Conservation (phyloP, 2,797 vertebrate genomes). For the Monodelphis domestica region DNA sequence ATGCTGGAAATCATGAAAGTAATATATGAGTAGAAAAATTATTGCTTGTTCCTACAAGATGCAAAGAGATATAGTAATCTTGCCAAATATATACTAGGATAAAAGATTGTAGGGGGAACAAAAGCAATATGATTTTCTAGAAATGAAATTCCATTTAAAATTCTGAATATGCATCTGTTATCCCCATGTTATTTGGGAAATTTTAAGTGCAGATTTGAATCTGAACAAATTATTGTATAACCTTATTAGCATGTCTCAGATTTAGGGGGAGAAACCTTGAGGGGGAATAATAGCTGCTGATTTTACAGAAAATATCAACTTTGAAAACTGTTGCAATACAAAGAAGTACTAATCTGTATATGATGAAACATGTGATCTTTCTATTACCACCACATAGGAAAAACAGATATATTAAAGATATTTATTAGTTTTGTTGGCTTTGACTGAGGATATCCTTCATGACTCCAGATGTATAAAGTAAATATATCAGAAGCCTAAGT, state of each 20-base stretch:
- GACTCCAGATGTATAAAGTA: not conserved
- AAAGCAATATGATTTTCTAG: not conserved
- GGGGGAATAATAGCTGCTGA: conserved; percentile 18
- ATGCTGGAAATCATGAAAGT: conserved; percentile 2
- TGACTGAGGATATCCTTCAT: not conserved
- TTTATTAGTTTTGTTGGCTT: not conserved
- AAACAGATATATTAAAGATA: not conserved
- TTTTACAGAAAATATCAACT: not conserved
- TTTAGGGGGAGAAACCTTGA: not conserved
- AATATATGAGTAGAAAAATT: not conserved
- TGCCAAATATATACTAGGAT: no score
- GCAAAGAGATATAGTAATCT: no score
- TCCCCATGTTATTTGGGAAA: conserved; percentile 3
- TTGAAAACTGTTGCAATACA: not conserved
- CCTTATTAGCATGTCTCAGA: not conserved
- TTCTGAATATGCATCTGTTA: conserved; percentile 28
- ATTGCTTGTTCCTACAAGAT: not conserved
- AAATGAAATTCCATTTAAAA: conserved; percentile 35
- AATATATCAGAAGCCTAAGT: not conserved
- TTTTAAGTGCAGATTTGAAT: conserved; percentile 52
- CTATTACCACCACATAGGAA: conserved; percentile 7
- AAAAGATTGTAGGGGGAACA: not conserved
- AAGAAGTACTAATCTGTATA: not conserved
- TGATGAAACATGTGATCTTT: not conserved
- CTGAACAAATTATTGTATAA: not conserved